phyloP scores from a whole-genome alignment of 2,888 invertebrate species.

The Pharmacophagus antenor region DNA sequence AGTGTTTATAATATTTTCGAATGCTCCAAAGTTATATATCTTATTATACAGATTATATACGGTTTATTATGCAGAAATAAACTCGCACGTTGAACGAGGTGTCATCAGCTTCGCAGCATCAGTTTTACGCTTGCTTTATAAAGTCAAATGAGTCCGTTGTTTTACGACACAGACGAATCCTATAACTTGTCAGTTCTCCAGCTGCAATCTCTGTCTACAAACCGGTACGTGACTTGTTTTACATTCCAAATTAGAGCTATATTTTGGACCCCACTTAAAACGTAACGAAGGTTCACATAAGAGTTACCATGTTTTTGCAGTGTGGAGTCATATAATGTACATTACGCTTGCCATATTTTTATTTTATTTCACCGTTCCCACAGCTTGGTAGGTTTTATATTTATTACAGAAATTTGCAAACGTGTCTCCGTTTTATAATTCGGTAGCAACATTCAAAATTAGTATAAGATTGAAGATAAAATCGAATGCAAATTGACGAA shows the following conservation, averaged over 20 bases:
- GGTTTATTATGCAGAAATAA: slow-evolving; percentile 15
- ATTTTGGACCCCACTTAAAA: slow-evolving; percentile 20
- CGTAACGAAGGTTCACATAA: slow-evolving; percentile 12
- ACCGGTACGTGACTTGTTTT: slow-evolving; percentile 27
- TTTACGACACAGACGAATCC: slow-evolving; percentile 29
- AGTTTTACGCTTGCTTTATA: slow-evolving; percentile 22
- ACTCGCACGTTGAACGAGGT: slow-evolving; percentile 4
- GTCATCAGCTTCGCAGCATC: slow-evolving; percentile 11
- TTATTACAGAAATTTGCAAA: background rate
- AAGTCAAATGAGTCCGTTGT: slow-evolving; percentile 23
- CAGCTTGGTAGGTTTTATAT: background rate
- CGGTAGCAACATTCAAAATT: background rate
- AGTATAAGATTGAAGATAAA: background rate
- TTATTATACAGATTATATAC: too few relatives aligned
- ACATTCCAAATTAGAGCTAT: slow-evolving; percentile 8
- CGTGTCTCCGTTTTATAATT: background rate
- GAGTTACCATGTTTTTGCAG: slow-evolving; percentile 4
- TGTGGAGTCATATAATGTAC: slow-evolving; percentile 9
- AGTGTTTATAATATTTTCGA: too few relatives aligned
- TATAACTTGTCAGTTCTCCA: slow-evolving; percentile 13
- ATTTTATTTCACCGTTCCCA: background rate
- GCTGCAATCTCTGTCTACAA: slow-evolving; percentile 24
- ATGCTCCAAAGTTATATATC: too few relatives aligned
- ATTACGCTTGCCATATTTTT: background rate
- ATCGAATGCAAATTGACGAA: too few relatives aligned